Conservation (phyloP, 2,113 vertebrate genomes). For the Camelus dromedarius region DNA sequence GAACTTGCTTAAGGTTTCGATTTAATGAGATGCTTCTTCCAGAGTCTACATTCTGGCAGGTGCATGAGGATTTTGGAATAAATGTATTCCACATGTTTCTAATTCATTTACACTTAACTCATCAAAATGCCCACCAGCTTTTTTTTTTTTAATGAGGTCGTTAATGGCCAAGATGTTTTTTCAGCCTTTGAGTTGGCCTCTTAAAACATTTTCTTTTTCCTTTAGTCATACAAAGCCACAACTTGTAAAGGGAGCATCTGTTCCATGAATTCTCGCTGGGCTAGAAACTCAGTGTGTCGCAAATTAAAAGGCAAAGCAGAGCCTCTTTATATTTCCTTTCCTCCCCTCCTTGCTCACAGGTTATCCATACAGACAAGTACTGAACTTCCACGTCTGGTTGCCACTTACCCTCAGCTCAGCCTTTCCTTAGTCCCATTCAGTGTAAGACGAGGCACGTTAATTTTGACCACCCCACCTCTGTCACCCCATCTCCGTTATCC, state of each 20-base stretch:
- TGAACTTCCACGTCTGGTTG: not conserved
- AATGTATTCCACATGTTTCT: constrained; percentile 49
- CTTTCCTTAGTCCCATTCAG: not conserved
- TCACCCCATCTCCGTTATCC: not conserved
- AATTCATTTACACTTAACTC: constrained; percentile 42
- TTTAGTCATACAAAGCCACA: not conserved
- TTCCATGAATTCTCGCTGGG: not conserved
- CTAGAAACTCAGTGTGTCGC: not conserved
- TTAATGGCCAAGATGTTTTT: constrained; percentile 30
- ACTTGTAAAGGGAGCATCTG: not conserved
- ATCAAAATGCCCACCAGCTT: not conserved
- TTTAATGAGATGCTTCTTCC: not conserved
- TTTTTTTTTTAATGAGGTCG: not conserved
- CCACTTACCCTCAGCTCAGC: not conserved
- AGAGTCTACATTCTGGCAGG: not conserved
- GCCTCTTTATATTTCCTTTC: not conserved
- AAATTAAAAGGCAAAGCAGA: not conserved
- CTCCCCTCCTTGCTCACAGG: not conserved
- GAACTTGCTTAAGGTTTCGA: constrained; percentile 11
- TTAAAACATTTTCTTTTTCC: constrained; percentile 28
- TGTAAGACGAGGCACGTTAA: not conserved
- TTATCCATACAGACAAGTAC: not conserved
- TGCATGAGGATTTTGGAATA: not conserved
- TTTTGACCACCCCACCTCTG: not conserved
- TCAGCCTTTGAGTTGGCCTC: not conserved